Evolutionary conservation across 1,140 invertebrate species (phyloP), one percentile per base, ranked within the genome.

Genomic region (Trichonephila clavata): DNA sequence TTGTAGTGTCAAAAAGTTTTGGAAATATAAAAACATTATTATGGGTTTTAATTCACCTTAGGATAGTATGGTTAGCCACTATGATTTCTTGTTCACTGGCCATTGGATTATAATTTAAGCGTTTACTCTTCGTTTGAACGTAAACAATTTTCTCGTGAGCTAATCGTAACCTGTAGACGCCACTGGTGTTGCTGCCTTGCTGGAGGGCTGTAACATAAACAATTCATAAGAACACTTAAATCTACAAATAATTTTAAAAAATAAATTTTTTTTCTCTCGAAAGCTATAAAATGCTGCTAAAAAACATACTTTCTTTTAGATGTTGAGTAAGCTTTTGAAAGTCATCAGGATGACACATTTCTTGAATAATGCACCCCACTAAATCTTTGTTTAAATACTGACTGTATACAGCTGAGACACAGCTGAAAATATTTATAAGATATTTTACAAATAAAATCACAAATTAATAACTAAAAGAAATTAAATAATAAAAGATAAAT

Each of bases 11-110:
- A 50, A 50, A 50, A 50, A 50, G 50, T 7, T 50, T 10, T 10
- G 50, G 5, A 50, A 50, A 50, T 13, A 50, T 39, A 50, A 10
- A 50, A 10, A 50, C 10, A 50, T 7, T 50, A 50, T 13, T 39
- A 10, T 50, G 1, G 50, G 10, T 50, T 50, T 50, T 50, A 50
- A 50, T 95, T 94, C 94, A 96, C 95, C 95, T 95, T 71, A 98
- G 96, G 96, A 99, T 97, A 84, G 98, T 98, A 96, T 98, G 98
- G 80, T 98, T 98, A 81, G 98, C 98, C 97, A 99, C 98, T 94
- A 99, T 98, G 96, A 98, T 98, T 95, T 98, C 98, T 88, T 96
- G 96, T 94, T 98, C 97, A 95, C 94, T 96, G 81, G 95, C 95
- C 94, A 97, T 96, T 77, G 97, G 96, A 95, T 97, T 97, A 57